Percentiles rank a stretch among this genome's conserved stretches.
Evolutionary conservation across 2,113 vertebrate genomes (phyloP).

Genomic region (Murina feae): DNA sequence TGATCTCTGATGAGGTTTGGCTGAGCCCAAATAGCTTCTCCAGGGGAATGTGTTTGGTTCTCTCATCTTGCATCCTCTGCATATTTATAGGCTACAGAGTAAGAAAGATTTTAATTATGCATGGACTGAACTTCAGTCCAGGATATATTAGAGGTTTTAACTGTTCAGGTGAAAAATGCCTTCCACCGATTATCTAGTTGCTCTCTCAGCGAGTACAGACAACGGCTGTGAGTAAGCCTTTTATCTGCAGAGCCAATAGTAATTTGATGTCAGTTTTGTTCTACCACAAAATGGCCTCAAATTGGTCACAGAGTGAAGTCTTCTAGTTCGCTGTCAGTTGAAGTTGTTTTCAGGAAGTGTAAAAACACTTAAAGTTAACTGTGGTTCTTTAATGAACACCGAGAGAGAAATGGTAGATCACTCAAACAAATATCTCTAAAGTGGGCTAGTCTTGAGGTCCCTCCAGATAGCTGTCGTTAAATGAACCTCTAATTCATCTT

Average conservation of each 20-base stretch:
- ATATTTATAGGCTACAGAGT: slow-evolving; percentile 69
- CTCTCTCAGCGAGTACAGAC: not conserved
- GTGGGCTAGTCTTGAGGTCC: not conserved
- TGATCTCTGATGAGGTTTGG: slow-evolving; percentile 59
- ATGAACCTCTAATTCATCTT: not conserved
- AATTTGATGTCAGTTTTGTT: not conserved
- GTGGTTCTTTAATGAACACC: not conserved
- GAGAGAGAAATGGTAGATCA: not conserved
- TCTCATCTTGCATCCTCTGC: slow-evolving; percentile 49
- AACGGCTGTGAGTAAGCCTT: not conserved
- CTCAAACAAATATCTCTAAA: not conserved
- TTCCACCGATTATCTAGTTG: not conserved
- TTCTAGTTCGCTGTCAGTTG: not conserved
- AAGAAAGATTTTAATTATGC: slow-evolving; percentile 72
- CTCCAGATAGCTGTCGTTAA: not conserved
- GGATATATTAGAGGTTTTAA: slow-evolving; percentile 49
- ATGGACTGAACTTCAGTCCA: slow-evolving; percentile 44
- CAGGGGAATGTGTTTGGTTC: slow-evolving; percentile 51
- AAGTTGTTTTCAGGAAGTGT: not conserved
- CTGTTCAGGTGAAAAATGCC: not conserved
- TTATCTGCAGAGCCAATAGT: not conserved
- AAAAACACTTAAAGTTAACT: not conserved
- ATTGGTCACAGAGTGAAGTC: not conserved
- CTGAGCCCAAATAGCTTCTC: slow-evolving; percentile 29
- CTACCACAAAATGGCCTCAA: not conserved